Evolutionary conservation across 2,113 vertebrate species (phyloP).

Genomic region (Otis tarda): DNA sequence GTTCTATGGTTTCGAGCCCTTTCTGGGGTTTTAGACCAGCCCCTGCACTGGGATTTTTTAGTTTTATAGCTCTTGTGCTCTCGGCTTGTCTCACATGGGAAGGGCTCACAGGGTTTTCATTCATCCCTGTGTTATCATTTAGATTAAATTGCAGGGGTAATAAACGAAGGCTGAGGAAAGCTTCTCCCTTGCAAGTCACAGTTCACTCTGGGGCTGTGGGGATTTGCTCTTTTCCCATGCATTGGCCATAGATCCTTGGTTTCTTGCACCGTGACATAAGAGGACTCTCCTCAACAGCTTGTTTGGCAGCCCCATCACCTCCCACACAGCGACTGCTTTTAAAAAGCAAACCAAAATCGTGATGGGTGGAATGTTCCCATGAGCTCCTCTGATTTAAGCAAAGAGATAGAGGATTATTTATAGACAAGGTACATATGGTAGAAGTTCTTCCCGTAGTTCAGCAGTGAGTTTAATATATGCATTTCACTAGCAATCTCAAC

Average conservation of each 20-base stretch:
- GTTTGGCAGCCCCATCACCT: background rate
- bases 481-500: background rate
- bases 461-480: background rate
- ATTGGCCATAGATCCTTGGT: background rate
- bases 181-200: background rate
- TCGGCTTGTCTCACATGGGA: rapidly evolving
- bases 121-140: background rate
- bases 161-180: background rate
- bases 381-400: background rate
- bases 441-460: background rate
- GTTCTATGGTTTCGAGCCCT: background rate
- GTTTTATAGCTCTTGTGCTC: background rate
- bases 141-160: background rate
- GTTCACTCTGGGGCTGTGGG: background rate
- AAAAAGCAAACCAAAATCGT: background rate
- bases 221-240: background rate
- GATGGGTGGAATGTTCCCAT: background rate
- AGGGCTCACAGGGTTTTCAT: background rate
- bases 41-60: background rate
- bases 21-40: background rate
- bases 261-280: background rate
- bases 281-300: background rate
- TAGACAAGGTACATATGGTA: background rate
- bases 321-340: background rate
- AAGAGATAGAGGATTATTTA: conserved; percentile 25